These are phyloP conservation scores for Atractosteus spatula DNA, from an alignment of 2,113 vertebrate species.

Conservation along the genomic window DNA sequence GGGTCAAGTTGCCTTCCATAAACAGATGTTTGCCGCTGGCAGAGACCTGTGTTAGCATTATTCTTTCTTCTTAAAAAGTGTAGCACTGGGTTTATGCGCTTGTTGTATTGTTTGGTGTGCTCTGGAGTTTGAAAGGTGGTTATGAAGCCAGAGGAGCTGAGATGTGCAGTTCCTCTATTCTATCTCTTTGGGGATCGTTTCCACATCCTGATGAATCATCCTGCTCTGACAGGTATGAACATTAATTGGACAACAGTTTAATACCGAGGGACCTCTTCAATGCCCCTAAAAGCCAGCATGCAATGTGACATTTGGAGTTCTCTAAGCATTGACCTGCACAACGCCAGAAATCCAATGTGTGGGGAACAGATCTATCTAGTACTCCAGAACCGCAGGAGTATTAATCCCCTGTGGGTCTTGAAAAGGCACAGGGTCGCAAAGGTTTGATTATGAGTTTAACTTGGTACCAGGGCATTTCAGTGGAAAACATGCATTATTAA, in stretches of 20 bases:
- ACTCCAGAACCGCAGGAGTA: neutral
- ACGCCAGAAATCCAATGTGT: constrained; percentile 9
- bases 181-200: too few relatives aligned
- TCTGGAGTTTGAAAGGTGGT: too few relatives aligned
- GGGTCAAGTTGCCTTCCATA: too few relatives aligned
- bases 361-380: constrained; percentile 8
- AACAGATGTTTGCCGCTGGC: too few relatives aligned
- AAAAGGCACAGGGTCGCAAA: neutral
- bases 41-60: too few relatives aligned
- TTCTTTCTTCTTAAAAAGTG: too few relatives aligned
- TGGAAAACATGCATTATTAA: neutral
- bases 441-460: neutral
- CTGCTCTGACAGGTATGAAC: constrained; percentile 4
- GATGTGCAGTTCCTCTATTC: too few relatives aligned
- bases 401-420: neutral
- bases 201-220: neutral
- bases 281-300: constrained; percentile 10
- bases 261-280: neutral
- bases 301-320: constrained; percentile 24
- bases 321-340: constrained; percentile 2
- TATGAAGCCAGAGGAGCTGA: too few relatives aligned
- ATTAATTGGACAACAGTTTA: constrained; percentile 20
- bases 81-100: too few relatives aligned
- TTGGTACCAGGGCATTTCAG: neutral
- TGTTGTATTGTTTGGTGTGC: too few relatives aligned